Percentiles rank a stretch among this genome's conserved stretches.
Conservation (phyloP, 2,797 vertebrate species). For the Sparus aurata region DNA sequence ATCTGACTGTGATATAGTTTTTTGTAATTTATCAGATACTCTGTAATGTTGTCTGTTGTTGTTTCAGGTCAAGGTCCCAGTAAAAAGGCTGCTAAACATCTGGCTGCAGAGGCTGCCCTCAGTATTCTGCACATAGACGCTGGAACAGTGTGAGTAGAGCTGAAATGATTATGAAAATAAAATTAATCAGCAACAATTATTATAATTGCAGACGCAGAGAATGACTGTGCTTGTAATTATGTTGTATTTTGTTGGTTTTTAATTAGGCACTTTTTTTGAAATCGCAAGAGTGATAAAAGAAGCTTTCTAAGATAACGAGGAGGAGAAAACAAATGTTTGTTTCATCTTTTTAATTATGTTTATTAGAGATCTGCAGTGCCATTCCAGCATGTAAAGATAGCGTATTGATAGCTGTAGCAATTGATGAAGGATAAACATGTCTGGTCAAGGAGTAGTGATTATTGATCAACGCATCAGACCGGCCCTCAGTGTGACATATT, state of each 20-base stretch:
- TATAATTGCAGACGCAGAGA: too few relatives aligned
- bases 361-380: too few relatives aligned
- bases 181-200: neutral
- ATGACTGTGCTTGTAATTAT: neutral
- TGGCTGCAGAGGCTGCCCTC: constrained; percentile 90
- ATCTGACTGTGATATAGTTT: neutral
- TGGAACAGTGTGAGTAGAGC: constrained; percentile 79
- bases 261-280: neutral
- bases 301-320: too few relatives aligned
- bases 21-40: neutral
- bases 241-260: neutral
- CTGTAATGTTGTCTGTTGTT: neutral
- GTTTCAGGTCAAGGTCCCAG: constrained; percentile 90
- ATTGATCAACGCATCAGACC: too few relatives aligned
- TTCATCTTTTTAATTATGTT: too few relatives aligned
- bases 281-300: too few relatives aligned
- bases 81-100: constrained; percentile 94
- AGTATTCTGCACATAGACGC: constrained; percentile 85
- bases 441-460: too few relatives aligned
- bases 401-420: too few relatives aligned
- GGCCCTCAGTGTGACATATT: too few relatives aligned
- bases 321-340: too few relatives aligned
- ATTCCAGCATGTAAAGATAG: too few relatives aligned
- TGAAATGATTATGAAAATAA: neutral
- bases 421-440: too few relatives aligned